Base-by-base conservation (phyloP, 2,888 invertebrate genomes). In the Apamea anceps region DNA sequence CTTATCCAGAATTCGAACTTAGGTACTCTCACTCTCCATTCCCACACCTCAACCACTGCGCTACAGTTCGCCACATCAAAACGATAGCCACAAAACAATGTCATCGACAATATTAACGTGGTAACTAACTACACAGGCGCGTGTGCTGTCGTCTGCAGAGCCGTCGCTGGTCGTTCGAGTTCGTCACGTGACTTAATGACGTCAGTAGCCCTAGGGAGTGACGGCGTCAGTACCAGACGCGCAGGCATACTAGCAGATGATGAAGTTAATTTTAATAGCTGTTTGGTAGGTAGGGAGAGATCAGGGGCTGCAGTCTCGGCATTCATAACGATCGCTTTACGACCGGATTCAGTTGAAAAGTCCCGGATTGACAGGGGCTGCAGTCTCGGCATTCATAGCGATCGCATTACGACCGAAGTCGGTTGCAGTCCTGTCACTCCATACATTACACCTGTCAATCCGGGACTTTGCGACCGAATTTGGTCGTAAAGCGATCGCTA, bases 151-250 rank as follows among this genome's bases (percentile, higher is more conserved):
- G n/a, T 18, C 54, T 48, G 67, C 84, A 85, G 42, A 60, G 65
- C 54, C 37, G 4, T 60, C 51, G 37, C 18, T 57, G 51, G 37
- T 72, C 57, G 70, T 60, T 45, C 37, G 71, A 28, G 51, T n/a
- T 45, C 60, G 63, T 75, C 85, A 86, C 86, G 86, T 82, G 85
- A 74, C 13, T 1, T 0, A 6, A 63, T 85, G 86, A 85, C 85
- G 85, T 85, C 86, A 76, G 15, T 15, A 21, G n/a, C 28, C 66
- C 7, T 25, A 57, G 45, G 71, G 28, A 65, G 25, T 42, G 37
- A 21, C 62, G 48, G 48, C 62, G 73, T 84, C 79, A 72, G 15
- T 68, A 85, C 75, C 80, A 80, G 75, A 60, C 32, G 32, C 5
- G 21, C 82, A 51, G 60, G 13, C 13, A 18, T 45, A n/a, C 12